Evolutionary conservation across 2,888 invertebrate genomes (phyloP), one percentile per base, ranked within the genome.

Genomic region (Parnassius glacialis): DNA sequence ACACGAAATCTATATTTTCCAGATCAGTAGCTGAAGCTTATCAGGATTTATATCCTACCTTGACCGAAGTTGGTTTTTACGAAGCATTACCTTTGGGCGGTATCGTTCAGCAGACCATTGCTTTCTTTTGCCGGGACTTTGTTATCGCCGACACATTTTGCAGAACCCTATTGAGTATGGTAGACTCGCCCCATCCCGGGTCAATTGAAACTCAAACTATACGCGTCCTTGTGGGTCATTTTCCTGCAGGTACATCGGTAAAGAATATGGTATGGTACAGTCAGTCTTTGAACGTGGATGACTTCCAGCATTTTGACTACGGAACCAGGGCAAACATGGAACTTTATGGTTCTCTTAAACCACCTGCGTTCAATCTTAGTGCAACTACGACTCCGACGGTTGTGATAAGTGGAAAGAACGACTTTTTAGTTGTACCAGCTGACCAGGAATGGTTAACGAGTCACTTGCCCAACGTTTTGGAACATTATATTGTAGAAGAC

Each of bases 391-490:
- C 73, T 0, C 88, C 88, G 1, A 68, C 81, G 3, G 70, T 87
- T 2, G 68, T 76, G 7, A 70, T 89, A 45, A 84, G 85, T 55
- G 88, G 88, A 0, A 69, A 65, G 10, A 84, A 83, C 47, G 87
- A 94, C 92, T 71, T 95, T 93, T 76, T 94, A 88, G 93, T 86
- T 93, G 70, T 93, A 92, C 79, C 86, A 0, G 80, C 84, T 72
- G 94, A 95, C 59, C 92, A 94, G 1, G 72, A 90, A 50, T 91
- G 92, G 72, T 72, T 94, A 64, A 78, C 91, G 42, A 72, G 78
- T 0, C 78, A 87, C 57, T 76, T 96, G 41, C 93, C 94, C 0
- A 93, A 93, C 69, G 90, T 93, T 1, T 68, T 93, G 42, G 93
- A 93, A 62, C 88, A 87, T 57, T 87, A 92, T 68, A 78, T 90